A percentile compares a stretch with the other conserved stretches of the same genome.
phyloP scores from a whole-genome alignment of 2,888 invertebrate species.

The Papilio gigon region DNA sequence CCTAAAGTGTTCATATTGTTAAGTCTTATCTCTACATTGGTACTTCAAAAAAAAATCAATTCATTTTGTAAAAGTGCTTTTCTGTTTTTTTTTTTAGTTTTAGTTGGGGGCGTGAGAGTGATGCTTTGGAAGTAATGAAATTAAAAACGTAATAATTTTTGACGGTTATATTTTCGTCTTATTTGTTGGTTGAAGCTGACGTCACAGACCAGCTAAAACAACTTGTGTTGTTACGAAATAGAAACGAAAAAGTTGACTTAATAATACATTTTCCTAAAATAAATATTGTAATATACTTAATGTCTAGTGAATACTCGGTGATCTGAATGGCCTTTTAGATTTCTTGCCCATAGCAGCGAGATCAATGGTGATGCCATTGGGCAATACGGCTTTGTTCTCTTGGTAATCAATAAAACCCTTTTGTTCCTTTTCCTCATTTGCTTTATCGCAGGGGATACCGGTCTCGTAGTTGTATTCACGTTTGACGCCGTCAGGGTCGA shows the following conservation, averaged over 20 bases:
- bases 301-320: constrained; percentile 75
- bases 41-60: too few species aligned
- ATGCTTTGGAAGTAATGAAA: not conserved
- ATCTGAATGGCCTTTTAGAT: constrained; percentile 85
- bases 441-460: constrained; percentile 87
- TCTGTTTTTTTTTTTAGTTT: too few species aligned
- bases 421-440: constrained; percentile 79
- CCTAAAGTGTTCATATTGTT: too few species aligned
- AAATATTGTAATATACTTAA: constrained; percentile 67
- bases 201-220: constrained; percentile 50
- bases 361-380: constrained; percentile 88
- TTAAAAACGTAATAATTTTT: constrained; percentile 18
- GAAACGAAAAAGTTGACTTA: constrained; percentile 66
- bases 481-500: constrained; percentile 91
- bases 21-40: too few species aligned
- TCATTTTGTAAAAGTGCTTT: too few species aligned
- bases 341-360: constrained; percentile 87
- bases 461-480: constrained; percentile 92
- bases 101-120: not conserved
- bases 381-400: constrained; percentile 87
- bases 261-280: constrained; percentile 72
- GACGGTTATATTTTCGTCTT: constrained; percentile 55
- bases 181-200: constrained; percentile 55
- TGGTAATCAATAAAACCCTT: constrained; percentile 88
- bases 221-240: constrained; percentile 55